phyloP scores from a whole-genome alignment of 2,888 invertebrate species.

The Diloba caeruleocephala region DNA sequence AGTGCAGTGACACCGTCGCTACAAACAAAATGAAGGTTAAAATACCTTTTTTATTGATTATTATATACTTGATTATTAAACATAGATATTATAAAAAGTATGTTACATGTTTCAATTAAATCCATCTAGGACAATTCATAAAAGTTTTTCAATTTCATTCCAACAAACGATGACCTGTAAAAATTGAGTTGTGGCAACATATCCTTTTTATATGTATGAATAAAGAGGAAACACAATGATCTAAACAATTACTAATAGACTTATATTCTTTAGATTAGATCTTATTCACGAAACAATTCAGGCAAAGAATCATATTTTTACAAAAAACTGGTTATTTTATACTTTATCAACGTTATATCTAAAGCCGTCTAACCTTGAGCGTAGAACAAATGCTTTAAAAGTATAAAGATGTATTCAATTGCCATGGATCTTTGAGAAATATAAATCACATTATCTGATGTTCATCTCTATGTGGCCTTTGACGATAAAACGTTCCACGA shows the following conservation, averaged over 20 bases:
- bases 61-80: too few relatives aligned
- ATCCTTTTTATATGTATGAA: conserved; percentile 1
- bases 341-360: conserved; percentile 31
- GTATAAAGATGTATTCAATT: conserved; percentile 33
- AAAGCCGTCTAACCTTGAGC: conserved; percentile 20
- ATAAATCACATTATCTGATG: conserved; percentile 63
- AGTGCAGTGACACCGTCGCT: too few relatives aligned
- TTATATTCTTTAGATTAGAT: too few relatives aligned
- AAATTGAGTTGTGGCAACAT: conserved; percentile 2
- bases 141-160: too few relatives aligned
- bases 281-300: conserved; percentile 13
- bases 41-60: too few relatives aligned
- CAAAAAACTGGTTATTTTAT: conserved; percentile 25
- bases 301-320: conserved; percentile 31
- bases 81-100: too few relatives aligned
- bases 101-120: too few relatives aligned
- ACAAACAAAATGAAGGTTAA: too few relatives aligned
- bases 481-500: conserved; percentile 60
- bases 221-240: conserved; percentile 10
- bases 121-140: too few relatives aligned
- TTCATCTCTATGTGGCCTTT: conserved; percentile 60
- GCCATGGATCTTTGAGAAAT: conserved; percentile 49
- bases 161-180: background rate
- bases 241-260: conserved; percentile 9
- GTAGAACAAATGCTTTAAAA: conserved; percentile 37